Evolutionary conservation across 2,113 vertebrate genomes (phyloP), one percentile per base, ranked within the genome.

Genomic region (Bambusicola thoracicus): DNA sequence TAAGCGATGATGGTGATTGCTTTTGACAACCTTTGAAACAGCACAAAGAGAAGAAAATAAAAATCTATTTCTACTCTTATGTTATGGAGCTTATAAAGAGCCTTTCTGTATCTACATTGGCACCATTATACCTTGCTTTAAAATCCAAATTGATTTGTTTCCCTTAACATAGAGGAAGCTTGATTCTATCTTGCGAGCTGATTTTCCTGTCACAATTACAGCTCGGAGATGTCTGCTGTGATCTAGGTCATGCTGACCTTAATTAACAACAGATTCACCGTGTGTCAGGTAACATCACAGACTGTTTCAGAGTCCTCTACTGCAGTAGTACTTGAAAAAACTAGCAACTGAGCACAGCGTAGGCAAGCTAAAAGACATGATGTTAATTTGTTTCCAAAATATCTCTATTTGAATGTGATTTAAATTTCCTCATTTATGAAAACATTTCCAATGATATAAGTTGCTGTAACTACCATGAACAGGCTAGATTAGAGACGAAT

Each of bases 341-440:
- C 19, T n/a, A 82, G n/a, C 56, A 88, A 30, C n/a, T 11, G 32
- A 78, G 65, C 24, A 20, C 36, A 65, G 75, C 41, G 29, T 19
- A 74, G 55, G 56, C 59, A 83, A 91, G 61, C n/a, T 53, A 41
- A 91, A 94, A 93, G 40, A 83, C n/a, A 48, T 12, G 36, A 69
- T 74, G 56, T 87, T 83, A 83, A 74, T 76, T 94, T 96, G 91
- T 94, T 95, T 94, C 69, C 85, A 90, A 95, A 96, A 92, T 73
- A 88, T 85, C 56, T 83, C 92, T 86, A 92, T 85, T 95, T 66
- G 91, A 93, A 88, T 81, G 56, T 61, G 76, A 92, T 87, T 74
- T 94, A 53, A 88, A 93, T 93, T 88, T 85, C 69, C 62, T 83
- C 36, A 65, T 73, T 90, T 91, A 67, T 81, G 82, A 85, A 88